These are phyloP conservation scores for Harpalus rufipes DNA, from an alignment of 2,888 invertebrate genomes.

Conservation along the genomic window DNA sequence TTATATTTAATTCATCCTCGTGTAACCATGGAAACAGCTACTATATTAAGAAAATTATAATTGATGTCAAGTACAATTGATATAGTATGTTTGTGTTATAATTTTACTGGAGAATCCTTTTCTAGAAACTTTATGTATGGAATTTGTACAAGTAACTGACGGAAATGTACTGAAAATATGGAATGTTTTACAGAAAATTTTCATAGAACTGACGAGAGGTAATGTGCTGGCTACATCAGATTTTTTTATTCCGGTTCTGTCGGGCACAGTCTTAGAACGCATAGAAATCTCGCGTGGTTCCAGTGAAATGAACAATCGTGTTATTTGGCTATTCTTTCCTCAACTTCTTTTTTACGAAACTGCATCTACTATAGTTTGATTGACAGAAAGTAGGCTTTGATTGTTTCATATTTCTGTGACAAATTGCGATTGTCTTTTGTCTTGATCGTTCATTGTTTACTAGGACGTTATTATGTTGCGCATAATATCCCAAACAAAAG, in stretches of 20 bases:
- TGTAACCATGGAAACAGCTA: too few relatives aligned
- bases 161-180: too few relatives aligned
- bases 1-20: too few relatives aligned
- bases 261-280: slow-evolving; percentile 17
- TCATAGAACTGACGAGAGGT: too few relatives aligned
- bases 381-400: slow-evolving; percentile 63
- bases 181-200: too few relatives aligned
- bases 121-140: too few relatives aligned
- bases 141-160: too few relatives aligned
- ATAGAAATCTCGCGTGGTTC: slow-evolving; percentile 60
- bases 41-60: too few relatives aligned
- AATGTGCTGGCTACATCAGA: neutral
- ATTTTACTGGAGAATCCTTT: too few relatives aligned
- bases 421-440: slow-evolving; percentile 55
- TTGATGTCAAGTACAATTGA: too few relatives aligned
- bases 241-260: slow-evolving; percentile 27
- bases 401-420: slow-evolving; percentile 54
- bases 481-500: slow-evolving; percentile 50
- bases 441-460: slow-evolving; percentile 49
- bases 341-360: slow-evolving; percentile 57
- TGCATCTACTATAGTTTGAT: slow-evolving; percentile 55
- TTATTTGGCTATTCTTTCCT: slow-evolving; percentile 51
- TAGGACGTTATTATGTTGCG: slow-evolving; percentile 40
- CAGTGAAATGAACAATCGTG: slow-evolving; percentile 64
- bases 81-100: too few relatives aligned